Conservation (phyloP, 2,797 vertebrate species). For the Phoebastria nigripes region DNA sequence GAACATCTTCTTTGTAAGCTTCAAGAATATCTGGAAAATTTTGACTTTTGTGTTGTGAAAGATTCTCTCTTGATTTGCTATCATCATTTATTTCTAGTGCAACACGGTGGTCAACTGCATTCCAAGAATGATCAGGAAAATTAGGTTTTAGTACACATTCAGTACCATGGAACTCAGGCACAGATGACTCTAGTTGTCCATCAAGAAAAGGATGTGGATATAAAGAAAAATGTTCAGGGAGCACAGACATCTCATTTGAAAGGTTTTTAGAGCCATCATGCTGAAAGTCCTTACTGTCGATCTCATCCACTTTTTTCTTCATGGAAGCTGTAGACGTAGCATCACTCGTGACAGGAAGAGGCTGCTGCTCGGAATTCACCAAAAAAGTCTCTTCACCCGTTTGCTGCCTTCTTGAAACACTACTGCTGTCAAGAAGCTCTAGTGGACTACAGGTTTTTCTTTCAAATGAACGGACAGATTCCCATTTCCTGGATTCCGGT, state of each 20-base stretch:
- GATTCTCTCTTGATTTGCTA: neutral
- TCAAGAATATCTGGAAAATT: constrained; percentile 76
- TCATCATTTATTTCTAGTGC: constrained; percentile 7
- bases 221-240: neutral
- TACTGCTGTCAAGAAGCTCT: constrained; percentile 32
- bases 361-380: neutral
- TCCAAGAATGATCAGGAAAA: neutral
- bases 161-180: neutral
- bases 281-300: neutral
- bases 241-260: neutral
- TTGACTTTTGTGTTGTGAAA: neutral
- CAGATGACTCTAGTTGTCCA: neutral
- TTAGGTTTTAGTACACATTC: neutral
- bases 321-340: neutral
- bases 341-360: neutral
- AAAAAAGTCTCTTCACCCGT: neutral
- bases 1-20: constrained; percentile 88
- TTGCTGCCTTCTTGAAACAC: constrained; percentile 22
- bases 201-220: neutral
- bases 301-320: neutral
- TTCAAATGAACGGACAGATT: constrained; percentile 29
- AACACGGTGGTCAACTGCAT: neutral
- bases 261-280: neutral
- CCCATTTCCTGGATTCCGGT: constrained; percentile 3
- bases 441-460: constrained; percentile 48